Evolutionary conservation across 2,113 vertebrate genomes (phyloP).

Genomic region (Hoplias malabaricus): DNA sequence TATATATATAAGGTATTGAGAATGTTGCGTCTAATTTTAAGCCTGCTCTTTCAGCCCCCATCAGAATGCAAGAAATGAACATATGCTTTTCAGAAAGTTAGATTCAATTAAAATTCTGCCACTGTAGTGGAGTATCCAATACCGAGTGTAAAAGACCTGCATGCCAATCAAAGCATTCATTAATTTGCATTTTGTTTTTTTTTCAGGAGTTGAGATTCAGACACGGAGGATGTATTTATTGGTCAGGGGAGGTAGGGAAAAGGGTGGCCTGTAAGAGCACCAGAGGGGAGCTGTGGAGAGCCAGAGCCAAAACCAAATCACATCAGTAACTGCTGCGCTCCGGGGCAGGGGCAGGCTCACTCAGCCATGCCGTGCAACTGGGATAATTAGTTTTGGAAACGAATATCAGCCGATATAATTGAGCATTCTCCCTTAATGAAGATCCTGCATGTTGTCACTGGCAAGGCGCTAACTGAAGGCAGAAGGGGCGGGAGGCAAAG

Average conservation of each 20-base stretch:
- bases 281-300: background rate
- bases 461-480: constrained; percentile 75
- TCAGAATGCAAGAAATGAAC: background rate
- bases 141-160: constrained; percentile 1
- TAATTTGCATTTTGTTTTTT: constrained; percentile 2
- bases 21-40: background rate
- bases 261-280: constrained; percentile 6
- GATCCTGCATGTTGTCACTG: constrained; percentile 76
- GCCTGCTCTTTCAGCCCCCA: background rate
- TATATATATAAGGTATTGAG: background rate
- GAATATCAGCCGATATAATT: constrained; percentile 81
- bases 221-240: background rate
- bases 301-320: constrained; percentile 70
- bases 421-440: constrained; percentile 81
- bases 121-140: background rate
- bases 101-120: background rate
- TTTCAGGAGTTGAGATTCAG: background rate
- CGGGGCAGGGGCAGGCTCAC: constrained; percentile 67
- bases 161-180: constrained; percentile 11
- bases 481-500: constrained; percentile 50
- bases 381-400: constrained; percentile 83
- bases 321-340: constrained; percentile 71
- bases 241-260: background rate
- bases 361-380: constrained; percentile 74
- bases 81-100: background rate